These are phyloP conservation scores for Myiotriccus ornatus DNA, from an alignment of 2,797 vertebrate genomes.

Conservation along the genomic window DNA sequence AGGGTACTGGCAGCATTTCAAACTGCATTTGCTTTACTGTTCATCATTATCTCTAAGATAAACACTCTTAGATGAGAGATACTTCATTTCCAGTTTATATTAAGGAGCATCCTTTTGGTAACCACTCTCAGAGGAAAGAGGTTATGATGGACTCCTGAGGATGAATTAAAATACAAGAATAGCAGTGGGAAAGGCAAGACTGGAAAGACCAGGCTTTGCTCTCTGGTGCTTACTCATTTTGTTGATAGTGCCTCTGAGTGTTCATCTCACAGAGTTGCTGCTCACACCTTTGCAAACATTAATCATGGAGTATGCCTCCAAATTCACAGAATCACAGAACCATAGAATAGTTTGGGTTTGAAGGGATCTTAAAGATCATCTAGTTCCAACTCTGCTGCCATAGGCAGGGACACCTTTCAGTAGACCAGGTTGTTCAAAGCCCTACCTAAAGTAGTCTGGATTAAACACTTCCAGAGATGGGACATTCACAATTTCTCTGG, in stretches of 20 bases:
- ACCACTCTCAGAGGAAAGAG: neutral
- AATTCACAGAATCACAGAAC: neutral
- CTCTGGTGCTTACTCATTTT: neutral
- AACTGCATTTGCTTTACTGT: neutral
- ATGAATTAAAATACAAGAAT: neutral
- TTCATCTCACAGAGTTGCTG: neutral
- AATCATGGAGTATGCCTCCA: neutral
- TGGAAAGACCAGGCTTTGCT: neutral
- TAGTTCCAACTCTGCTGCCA: too few species aligned
- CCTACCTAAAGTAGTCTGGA: too few species aligned
- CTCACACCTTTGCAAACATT: neutral
- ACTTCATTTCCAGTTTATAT: neutral
- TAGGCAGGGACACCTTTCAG: too few species aligned
- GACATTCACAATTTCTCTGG: too few species aligned
- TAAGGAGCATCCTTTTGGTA: neutral
- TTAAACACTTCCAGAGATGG: too few species aligned
- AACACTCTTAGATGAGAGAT: neutral
- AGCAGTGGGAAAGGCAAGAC: neutral
- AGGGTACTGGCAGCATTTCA: neutral
- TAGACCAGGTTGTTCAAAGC: too few species aligned
- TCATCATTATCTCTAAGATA: neutral
- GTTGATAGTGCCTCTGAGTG: neutral
- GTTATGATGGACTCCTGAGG: neutral
- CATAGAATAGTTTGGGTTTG: neutral
- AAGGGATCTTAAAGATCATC: too few species aligned